Base-by-base conservation (phyloP, 2,888 invertebrate species). In the Leptopilina myrica region DNA sequence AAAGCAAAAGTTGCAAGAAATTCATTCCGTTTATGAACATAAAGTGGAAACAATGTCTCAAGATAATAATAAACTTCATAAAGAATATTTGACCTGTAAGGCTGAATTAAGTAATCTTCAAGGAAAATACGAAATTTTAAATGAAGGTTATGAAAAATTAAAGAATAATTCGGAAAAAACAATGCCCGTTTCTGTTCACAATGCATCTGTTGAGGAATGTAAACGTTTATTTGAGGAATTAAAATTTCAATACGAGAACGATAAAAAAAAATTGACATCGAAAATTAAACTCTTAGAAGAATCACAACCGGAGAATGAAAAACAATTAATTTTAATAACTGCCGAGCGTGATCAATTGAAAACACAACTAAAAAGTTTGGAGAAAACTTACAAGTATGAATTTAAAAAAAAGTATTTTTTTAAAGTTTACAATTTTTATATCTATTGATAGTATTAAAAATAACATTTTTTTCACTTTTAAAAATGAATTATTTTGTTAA, bases 221-320 rank as follows among this genome's bases (percentile, higher is more conserved):
- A 96, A 95, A 89, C 92, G 95, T 78, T 93, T 96, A 86, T 93
- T 96, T 83, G 96, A 96, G 90, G 96, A 97, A 86, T 89, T 97
- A 2, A 96, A 96, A 88, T 92, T 92, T 53, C 95, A 96, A 81
- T 96, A 96, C 88, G 94, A 94, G 69, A 93, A 93, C 84, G 97
- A 97, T 81, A 94, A 94, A 66, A 93, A 93, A n/a, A 93, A 94
- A 76, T 92, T 95, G 66, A 91, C 91, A 1, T 93, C 93, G 69
- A 93, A 93, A 73, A 87, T 94, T 9, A 92, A 92, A 78, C 92
- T 93, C 77, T 89, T 94, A 56, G 93, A 92, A 81, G 92, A 92
- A 81, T 89, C 90, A 80, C 91, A 92, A 53, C 90, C 90, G 0
- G 92, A 93, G 66, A 87, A 93, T 79, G 92, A 94, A 80, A 93